Percentiles rank a stretch among this genome's conserved stretches.
Conservation (phyloP, 2,113 vertebrate genomes). For the Bothrops jararaca region DNA sequence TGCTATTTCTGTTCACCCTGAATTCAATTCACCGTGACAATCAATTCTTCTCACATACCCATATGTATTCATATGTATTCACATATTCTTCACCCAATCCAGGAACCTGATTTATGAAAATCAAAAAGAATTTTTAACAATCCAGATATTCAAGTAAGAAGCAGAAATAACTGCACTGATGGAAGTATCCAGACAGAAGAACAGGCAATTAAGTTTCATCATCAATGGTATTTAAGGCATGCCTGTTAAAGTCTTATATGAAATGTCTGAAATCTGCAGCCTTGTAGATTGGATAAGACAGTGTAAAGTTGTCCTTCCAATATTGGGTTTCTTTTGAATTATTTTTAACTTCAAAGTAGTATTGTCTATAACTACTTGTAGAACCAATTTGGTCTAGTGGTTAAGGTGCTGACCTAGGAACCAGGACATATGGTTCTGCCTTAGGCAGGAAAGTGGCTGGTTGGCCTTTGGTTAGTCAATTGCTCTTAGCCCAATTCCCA, state of each 20-base stretch:
- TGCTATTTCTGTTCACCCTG: neutral
- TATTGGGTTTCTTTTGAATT: neutral
- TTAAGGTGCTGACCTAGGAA: neutral
- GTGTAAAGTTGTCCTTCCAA: neutral
- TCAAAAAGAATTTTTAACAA: neutral
- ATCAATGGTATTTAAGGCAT: neutral
- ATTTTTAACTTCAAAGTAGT: neutral
- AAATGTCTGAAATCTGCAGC: neutral
- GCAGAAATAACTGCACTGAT: neutral
- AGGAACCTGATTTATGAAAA: neutral
- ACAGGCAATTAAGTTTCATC: neutral
- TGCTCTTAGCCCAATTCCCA: neutral
- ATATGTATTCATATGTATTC: too few species aligned
- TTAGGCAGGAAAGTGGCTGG: neutral
- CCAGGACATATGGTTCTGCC: neutral
- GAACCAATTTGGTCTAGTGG: neutral
- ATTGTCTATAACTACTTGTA: neutral
- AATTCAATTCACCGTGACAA: neutral
- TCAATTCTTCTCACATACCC: neutral
- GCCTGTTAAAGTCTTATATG: neutral
- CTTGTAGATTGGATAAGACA: neutral
- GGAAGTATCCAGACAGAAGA: neutral
- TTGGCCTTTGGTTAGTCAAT: neutral
- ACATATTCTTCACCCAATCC: neutral
- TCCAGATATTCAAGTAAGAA: neutral